Conservation (phyloP, 2,113 vertebrate genomes). For the Halcyon malimbica region DNA sequence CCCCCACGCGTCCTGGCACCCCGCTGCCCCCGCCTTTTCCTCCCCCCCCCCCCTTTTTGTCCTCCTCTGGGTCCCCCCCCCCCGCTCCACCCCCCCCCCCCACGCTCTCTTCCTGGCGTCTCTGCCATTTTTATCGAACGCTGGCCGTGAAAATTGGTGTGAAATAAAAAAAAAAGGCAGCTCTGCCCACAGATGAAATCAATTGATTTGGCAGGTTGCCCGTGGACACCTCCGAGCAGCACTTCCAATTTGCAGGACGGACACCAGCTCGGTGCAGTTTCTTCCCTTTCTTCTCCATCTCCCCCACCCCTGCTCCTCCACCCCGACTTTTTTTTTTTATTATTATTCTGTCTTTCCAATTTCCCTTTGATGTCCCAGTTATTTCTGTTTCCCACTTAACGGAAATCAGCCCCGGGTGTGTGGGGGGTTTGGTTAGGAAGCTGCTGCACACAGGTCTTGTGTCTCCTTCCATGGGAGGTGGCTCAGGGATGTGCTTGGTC, state of each 20-base stretch:
- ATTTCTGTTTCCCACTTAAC: constrained; percentile 45
- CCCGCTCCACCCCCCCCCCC: not conserved
- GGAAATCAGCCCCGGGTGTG: constrained; percentile 22
- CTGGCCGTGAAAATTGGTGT: constrained; percentile 80
- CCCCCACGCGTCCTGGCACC: too few relatives aligned
- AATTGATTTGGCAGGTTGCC: constrained; percentile 75
- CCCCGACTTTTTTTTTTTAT: not conserved
- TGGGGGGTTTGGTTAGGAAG: not conserved
- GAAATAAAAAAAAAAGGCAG: constrained; percentile 78
- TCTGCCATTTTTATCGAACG: constrained; percentile 65
- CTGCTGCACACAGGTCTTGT: not conserved
- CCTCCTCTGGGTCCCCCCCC: not conserved
- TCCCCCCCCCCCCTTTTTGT: not conserved
- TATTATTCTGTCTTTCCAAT: not conserved
- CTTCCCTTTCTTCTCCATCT: not conserved
- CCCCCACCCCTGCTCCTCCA: not conserved
- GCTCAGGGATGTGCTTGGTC: not conserved
- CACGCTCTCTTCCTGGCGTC: not conserved
- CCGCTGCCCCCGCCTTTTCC: not conserved
- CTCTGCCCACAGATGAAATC: constrained; percentile 77
- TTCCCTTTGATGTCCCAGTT: constrained; percentile 63
- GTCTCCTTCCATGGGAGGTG: not conserved
- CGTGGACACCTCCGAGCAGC: constrained; percentile 42
- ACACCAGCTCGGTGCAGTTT: not conserved
- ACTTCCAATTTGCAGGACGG: constrained; percentile 48